These are phyloP conservation scores for Drosophila nigromelanica DNA, from an alignment of 1,140 invertebrate species.

Conservation along the genomic window DNA sequence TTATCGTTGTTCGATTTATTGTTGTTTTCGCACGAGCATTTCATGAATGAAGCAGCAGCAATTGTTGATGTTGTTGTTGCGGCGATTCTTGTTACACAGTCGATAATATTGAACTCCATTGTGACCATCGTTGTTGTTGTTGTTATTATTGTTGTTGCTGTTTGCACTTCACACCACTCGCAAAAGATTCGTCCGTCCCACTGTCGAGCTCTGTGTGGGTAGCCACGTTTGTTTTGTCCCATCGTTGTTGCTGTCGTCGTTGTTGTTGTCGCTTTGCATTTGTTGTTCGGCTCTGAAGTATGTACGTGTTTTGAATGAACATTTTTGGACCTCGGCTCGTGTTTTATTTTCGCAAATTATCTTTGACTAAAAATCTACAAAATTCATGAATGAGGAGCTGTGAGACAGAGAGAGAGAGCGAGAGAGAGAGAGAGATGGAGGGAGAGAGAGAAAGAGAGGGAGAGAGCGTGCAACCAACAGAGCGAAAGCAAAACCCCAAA, in stretches of 20 bases:
- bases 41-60: constrained; percentile 49
- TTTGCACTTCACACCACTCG: constrained; percentile 50
- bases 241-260: constrained; percentile 18
- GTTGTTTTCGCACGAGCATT: constrained; percentile 43
- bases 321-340: constrained; percentile 30
- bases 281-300: constrained; percentile 41
- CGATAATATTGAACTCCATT: constrained; percentile 57
- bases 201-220: constrained; percentile 18
- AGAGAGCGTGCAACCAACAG: too few relatives aligned
- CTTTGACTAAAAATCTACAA: constrained; percentile 66
- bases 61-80: constrained; percentile 28
- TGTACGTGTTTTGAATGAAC: constrained; percentile 77
- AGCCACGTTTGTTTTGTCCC: constrained; percentile 46
- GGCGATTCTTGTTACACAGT: constrained; percentile 32
- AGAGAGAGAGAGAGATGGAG: background rate
- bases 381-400: constrained; percentile 70
- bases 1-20: constrained; percentile 29
- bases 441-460: background rate
- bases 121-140: constrained; percentile 13
- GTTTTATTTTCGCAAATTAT: constrained; percentile 67
- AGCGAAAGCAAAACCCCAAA: constrained; percentile 10
- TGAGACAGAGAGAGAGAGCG: background rate
- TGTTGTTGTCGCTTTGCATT: constrained; percentile 49
- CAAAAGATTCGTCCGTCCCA: background rate
- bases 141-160: constrained; percentile 21